These are phyloP conservation scores for Liolophura sinensis DNA, from an alignment of 1,140 invertebrate species.

Conservation along the genomic window DNA sequence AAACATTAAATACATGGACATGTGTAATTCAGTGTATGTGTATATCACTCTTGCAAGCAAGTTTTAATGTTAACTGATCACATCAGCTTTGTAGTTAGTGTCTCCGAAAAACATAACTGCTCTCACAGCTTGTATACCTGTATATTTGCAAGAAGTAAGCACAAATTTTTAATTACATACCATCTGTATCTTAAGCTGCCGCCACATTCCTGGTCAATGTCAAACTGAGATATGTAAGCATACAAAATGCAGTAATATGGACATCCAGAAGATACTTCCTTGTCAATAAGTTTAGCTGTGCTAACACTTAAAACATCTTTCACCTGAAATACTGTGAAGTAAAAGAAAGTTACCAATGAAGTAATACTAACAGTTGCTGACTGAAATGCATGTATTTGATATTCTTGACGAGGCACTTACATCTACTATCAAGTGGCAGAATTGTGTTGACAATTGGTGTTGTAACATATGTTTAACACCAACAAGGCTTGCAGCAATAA, in stretches of 20 bases:
- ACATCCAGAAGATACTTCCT: slow-evolving; percentile 5
- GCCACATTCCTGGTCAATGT: slow-evolving; percentile 28
- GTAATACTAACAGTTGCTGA: neutral
- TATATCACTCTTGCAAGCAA: too few relatives aligned
- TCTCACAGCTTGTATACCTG: too few relatives aligned
- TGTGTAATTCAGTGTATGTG: too few relatives aligned
- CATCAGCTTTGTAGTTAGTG: too few relatives aligned
- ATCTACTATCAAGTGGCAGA: neutral
- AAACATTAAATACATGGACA: too few relatives aligned
- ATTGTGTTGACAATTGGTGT: too few relatives aligned
- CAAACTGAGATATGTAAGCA: slow-evolving; percentile 32
- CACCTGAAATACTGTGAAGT: neutral
- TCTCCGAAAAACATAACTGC: too few relatives aligned
- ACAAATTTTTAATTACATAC: too few relatives aligned
- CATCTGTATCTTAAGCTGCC: slow-evolving; percentile 20
- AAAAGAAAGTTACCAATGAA: slow-evolving; percentile 1
- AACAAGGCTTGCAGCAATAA: too few relatives aligned
- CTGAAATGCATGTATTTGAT: neutral
- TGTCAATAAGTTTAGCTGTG: neutral
- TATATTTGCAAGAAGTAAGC: too few relatives aligned
- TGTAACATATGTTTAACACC: too few relatives aligned
- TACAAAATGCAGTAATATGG: slow-evolving; percentile 28
- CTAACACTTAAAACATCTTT: neutral
- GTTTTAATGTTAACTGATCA: too few relatives aligned
- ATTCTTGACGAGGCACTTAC: neutral